Evolutionary conservation across 64 coral and sea anemone genomes (phyloP), one percentile per base, ranked within the genome.

Genomic region (Montipora capricornis): DNA sequence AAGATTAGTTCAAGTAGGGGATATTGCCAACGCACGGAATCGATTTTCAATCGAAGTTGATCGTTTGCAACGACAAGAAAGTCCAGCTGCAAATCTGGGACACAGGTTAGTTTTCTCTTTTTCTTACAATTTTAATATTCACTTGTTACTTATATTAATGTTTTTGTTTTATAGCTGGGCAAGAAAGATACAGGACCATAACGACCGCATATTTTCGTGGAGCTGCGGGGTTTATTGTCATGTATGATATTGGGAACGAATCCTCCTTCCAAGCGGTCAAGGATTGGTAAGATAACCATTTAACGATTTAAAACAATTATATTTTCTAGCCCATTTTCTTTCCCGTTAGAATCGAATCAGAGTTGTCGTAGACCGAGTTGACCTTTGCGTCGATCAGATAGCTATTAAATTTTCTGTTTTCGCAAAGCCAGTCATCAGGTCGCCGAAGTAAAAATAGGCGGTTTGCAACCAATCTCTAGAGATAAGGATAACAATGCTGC

Each of bases 31-130:
- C 97, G 1, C 92, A 94, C 37, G 97, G 97, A 76, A 99, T 99
- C 47, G 97, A 99, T 80, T 99, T 99, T 79, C 96, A 96, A 96
- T 92, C 94, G 13, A 99, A 99, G 89, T 94, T 94, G 19, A 94
- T 99, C 68, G 96, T 99, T 91, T 92, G 97, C 5, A 99, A 99
- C 76, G 97, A 96, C 49, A 99, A 99, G 71, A 91, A 94, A 80
- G 95, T 99, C 48, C 96, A 99, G 49, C 82, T 99, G 73, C 97
- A 96, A 85, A 99, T 99, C 26, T 99, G 97, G 97, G 97, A 99
- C 62, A 99, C 97, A 68, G 97, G 97, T 99, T 5, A 84, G 84
- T 77, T 69, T 20, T 16, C 6, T 37, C 11, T 50, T 3, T 77
- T 86, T 8, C 12, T 1, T 8, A 29, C 44, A 44, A 4, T n/a